phyloP scores from a whole-genome alignment of 1,140 invertebrate genomes.

The Ostrea denselamellosa region DNA sequence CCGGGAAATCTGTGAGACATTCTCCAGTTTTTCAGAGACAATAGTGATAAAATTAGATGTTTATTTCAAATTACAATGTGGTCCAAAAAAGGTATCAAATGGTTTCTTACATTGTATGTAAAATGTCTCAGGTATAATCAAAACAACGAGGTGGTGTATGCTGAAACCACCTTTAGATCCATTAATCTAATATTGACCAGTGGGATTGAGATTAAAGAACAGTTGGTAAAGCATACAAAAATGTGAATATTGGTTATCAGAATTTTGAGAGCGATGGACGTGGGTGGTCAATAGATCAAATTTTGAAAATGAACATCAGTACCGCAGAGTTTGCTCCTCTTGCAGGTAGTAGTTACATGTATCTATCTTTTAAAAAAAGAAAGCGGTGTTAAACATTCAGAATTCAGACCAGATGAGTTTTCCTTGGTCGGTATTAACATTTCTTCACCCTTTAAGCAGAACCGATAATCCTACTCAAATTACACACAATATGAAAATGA shows the following conservation, averaged over 20 bases:
- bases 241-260: slow-evolving; percentile 45
- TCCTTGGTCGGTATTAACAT: slow-evolving; percentile 39
- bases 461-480: neutral
- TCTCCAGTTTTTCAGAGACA: slow-evolving; percentile 1
- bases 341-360: slow-evolving; percentile 48
- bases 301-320: slow-evolving; percentile 46
- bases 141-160: slow-evolving; percentile 48
- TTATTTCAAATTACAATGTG: neutral
- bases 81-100: slow-evolving; percentile 42
- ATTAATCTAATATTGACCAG: slow-evolving; percentile 41
- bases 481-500: slow-evolving; percentile 41
- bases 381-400: slow-evolving; percentile 48
- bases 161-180: slow-evolving; percentile 45
- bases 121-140: slow-evolving; percentile 47
- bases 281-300: slow-evolving; percentile 47
- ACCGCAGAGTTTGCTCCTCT: slow-evolving; percentile 43
- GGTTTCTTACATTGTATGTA: slow-evolving; percentile 47
- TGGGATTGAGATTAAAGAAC: slow-evolving; percentile 31
- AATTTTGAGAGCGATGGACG: slow-evolving; percentile 52
- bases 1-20: slow-evolving; percentile 40
- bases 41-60: too few species aligned
- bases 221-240: slow-evolving; percentile 48
- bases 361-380: slow-evolving; percentile 42
- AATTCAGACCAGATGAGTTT: slow-evolving; percentile 52
- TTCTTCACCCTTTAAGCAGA: neutral